A percentile compares a stretch with the other conserved stretches of the same genome.
Evolutionary conservation across 1,140 invertebrate species (phyloP).

Genomic region (Megalonaias nervosa): DNA sequence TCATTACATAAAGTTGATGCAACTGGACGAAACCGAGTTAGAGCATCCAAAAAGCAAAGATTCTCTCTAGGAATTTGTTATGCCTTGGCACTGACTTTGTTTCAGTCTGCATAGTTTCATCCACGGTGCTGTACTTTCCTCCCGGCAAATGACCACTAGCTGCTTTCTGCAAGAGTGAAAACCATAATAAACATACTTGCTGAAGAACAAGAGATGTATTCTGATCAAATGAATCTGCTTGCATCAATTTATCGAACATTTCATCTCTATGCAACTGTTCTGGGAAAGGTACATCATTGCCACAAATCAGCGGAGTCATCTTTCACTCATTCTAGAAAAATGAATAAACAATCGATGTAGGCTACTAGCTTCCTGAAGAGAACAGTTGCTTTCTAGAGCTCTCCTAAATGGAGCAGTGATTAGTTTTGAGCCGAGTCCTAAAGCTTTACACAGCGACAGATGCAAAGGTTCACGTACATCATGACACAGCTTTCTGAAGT

Average conservation of each 20-base stretch:
- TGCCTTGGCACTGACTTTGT: constrained; percentile 9
- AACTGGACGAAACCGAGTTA: not conserved
- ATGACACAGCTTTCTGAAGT: constrained; percentile 27
- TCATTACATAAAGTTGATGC: constrained; percentile 17
- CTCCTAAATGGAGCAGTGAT: constrained; percentile 35
- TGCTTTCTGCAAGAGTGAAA: no score
- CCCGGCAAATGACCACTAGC: no score
- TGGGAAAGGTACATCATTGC: constrained; percentile 20
- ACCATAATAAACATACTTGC: constrained; percentile 16
- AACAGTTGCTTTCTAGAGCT: no score
- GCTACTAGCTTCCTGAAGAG: constrained; percentile 18
- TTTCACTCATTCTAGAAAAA: constrained; percentile 16
- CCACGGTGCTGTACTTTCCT: no score
- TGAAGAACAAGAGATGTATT: constrained; percentile 12
- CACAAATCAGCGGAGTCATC: constrained; percentile 19
- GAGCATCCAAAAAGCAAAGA: constrained; percentile 19
- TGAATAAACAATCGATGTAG: constrained; percentile 18
- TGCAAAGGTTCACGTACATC: constrained; percentile 23
- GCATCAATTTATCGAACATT: constrained; percentile 14
- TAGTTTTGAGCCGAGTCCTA: constrained; percentile 34
- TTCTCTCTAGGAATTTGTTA: constrained; percentile 33
- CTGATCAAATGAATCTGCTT: constrained; percentile 5
- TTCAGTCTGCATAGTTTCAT: no score
- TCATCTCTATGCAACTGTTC: constrained; percentile 28
- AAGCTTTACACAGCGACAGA: constrained; percentile 21